Conservation (phyloP, 2,797 vertebrate genomes). For the Pelodytes ibericus region DNA sequence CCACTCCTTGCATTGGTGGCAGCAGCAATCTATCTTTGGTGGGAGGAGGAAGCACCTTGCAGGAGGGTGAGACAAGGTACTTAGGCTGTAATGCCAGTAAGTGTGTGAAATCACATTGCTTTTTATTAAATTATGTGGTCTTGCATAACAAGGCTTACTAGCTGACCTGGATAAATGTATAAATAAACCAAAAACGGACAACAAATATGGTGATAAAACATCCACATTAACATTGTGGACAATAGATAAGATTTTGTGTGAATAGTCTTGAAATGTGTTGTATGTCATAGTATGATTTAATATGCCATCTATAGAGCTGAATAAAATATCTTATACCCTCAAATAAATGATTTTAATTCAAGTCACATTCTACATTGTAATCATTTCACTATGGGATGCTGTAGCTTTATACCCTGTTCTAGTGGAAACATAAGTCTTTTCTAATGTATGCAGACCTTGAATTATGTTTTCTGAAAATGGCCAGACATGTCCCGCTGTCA, state of each 20-base stretch:
- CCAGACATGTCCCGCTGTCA: slow-evolving; percentile 15
- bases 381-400: slow-evolving; percentile 45
- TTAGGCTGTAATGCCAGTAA: too few species aligned
- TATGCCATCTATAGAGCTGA: slow-evolving; percentile 29
- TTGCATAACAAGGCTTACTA: too few species aligned
- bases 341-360: slow-evolving; percentile 48
- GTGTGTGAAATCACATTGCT: too few species aligned
- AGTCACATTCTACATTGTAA: slow-evolving; percentile 49
- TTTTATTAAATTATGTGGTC: too few species aligned
- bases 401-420: slow-evolving; percentile 41
- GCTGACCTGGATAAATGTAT: background rate
- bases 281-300: slow-evolving; percentile 31
- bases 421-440: slow-evolving; percentile 50
- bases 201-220: slow-evolving; percentile 12
- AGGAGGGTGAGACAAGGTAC: too few species aligned
- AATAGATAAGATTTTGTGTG: slow-evolving; percentile 23
- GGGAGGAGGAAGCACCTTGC: too few species aligned
- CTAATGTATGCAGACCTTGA: slow-evolving; percentile 51
- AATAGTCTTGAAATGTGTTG: slow-evolving; percentile 10
- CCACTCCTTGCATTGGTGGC: too few species aligned
- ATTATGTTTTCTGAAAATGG: slow-evolving; percentile 46
- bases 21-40: too few species aligned
- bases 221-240: background rate
- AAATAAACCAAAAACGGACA: background rate
- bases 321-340: slow-evolving; percentile 42